Conservation (phyloP, 2,113 vertebrate genomes). For the Oncorhynchus tshawytscha region DNA sequence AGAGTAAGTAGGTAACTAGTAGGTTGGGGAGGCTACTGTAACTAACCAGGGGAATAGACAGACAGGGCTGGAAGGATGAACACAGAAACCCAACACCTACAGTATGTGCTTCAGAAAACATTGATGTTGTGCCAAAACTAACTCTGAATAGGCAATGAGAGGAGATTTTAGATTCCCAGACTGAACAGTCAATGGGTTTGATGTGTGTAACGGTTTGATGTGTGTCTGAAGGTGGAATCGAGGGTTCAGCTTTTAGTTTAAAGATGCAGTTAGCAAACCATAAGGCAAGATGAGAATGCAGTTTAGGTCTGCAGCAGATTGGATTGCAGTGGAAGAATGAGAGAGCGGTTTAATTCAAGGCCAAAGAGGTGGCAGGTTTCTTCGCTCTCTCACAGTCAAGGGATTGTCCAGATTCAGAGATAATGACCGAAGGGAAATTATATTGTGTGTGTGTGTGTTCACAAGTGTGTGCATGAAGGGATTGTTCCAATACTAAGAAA, state of each 20-base stretch:
- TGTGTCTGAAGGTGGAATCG: neutral
- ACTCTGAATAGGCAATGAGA: neutral
- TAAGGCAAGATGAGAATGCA: neutral
- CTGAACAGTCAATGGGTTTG: neutral
- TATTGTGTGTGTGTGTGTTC: neutral
- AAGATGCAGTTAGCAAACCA: neutral
- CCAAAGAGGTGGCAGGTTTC: neutral
- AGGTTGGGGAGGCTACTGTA: neutral
- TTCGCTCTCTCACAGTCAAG: neutral
- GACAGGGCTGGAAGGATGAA: too few species aligned
- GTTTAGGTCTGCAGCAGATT: neutral
- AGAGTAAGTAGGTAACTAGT: conserved; percentile 74
- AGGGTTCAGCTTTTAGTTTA: neutral
- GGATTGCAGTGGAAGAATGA: neutral
- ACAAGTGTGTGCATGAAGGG: neutral
- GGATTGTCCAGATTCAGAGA: neutral
- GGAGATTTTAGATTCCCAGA: neutral
- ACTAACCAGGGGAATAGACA: too few species aligned
- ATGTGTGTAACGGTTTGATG: neutral
- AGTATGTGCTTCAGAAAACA: neutral
- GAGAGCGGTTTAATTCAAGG: neutral
- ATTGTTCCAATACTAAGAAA: neutral
- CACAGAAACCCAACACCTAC: neutral
- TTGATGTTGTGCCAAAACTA: neutral
- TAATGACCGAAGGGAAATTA: neutral